phyloP scores from a whole-genome alignment of 2,888 invertebrate species.

The Pelosia muscerda region DNA sequence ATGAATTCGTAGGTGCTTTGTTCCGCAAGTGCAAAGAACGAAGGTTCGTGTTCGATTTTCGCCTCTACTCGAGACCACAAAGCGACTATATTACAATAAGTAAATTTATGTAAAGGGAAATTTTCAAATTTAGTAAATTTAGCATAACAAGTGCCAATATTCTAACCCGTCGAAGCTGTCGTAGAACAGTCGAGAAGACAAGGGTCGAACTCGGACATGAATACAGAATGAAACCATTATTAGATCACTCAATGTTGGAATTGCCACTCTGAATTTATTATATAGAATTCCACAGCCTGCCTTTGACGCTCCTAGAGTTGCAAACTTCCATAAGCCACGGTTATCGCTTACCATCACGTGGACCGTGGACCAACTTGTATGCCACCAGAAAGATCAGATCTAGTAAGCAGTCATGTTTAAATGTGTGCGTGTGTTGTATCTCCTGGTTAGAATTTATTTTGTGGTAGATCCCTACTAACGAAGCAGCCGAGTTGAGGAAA shows the following conservation, averaged over 20 bases:
- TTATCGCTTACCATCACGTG: too few relatives aligned
- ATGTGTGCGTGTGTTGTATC: too few relatives aligned
- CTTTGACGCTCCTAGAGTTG: too few relatives aligned
- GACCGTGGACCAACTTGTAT: too few relatives aligned
- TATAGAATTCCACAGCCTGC: neutral
- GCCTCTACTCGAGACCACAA: too few relatives aligned
- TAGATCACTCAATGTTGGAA: conserved; percentile 18
- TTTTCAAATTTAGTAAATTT: conserved; percentile 11
- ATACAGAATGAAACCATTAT: conserved; percentile 36
- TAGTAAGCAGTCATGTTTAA: too few relatives aligned
- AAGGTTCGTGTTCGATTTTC: too few relatives aligned
- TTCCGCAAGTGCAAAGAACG: too few relatives aligned
- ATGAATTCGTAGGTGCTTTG: too few relatives aligned
- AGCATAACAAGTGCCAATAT: conserved; percentile 17
- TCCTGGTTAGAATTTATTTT: neutral
- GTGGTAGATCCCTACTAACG: neutral
- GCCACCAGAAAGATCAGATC: too few relatives aligned
- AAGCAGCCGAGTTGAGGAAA: neutral
- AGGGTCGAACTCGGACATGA: conserved; percentile 30
- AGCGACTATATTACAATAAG: neutral
- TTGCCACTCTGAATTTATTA: conserved; percentile 13
- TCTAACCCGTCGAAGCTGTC: conserved; percentile 25
- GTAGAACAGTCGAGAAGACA: conserved; percentile 15
- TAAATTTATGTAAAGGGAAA: neutral
- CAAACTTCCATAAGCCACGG: too few relatives aligned